Base-by-base conservation (phyloP, 2,888 invertebrate species). In the Habroteleia sp. region DNA sequence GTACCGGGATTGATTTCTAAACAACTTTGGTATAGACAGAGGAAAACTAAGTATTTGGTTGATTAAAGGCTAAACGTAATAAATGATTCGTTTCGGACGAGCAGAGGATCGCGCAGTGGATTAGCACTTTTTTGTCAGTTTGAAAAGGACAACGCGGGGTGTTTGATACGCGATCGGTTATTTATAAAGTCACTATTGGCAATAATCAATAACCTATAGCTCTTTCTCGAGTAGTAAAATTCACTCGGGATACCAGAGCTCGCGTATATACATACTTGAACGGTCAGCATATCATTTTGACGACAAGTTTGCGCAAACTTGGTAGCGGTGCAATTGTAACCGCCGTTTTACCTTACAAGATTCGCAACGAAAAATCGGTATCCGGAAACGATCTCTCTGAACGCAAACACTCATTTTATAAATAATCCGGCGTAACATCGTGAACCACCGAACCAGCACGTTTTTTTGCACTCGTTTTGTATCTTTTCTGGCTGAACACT, bases 171-270 rank as follows among this genome's bases (percentile, higher is more conserved):
- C 83, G 82, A 85, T 84, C 84, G 80, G 86, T 87, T 87, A 87
- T 87, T 87, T 87, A 87, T 87, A 87, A 87, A 87, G 83, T 82
- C 81, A 63, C 48, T 68, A 85, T 87, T 86, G 79, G 82, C 86
- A 82, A 87, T 87, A 87, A 87, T 87, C 87, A 85, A 87, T 87
- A 87, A 83, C 83, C 83, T 78, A 83, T 82, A 82, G 79, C 79
- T 80, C 79, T 80, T 77, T 72, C 62, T 50, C 72, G 35, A 68
- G 52, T 74, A 80, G 78, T 80, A 80, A 83, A 83, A 80, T 82
- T 82, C 81, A 77, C 80, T 76, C 69, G 63, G 37, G 72, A 66
- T 73, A 25, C 50, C n/a, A 35, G 56, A 23, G 69, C 10, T 54
- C 66, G 41, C 56, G 52, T 42, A 58, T 58, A 58, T 25, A 60